These are phyloP conservation scores for Catostylus mosaicus DNA, from an alignment of 30 jellyfish, hydroid and myxozoan genomes.

Conservation along the genomic window DNA sequence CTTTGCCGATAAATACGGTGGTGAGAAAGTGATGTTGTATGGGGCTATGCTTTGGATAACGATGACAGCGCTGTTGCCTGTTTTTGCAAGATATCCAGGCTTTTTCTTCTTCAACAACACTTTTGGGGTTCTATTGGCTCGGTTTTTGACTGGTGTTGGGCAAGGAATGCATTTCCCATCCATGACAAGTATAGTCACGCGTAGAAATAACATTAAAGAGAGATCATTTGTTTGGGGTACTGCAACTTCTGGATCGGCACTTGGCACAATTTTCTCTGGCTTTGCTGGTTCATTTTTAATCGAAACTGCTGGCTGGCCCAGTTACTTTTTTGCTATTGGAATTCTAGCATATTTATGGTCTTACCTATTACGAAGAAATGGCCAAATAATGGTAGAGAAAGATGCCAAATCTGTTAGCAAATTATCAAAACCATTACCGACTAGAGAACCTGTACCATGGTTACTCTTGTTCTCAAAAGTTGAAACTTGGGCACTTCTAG, in stretches of 20 bases:
- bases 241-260: constrained; percentile 93
- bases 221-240: constrained; percentile 86
- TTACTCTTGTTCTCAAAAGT: constrained; percentile 55
- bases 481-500: constrained; percentile 91
- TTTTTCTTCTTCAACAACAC: constrained; percentile 72
- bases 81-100: constrained; percentile 77
- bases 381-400: neutral
- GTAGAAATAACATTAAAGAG: constrained; percentile 80
- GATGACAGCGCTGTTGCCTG: constrained; percentile 77
- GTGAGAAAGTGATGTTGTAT: constrained; percentile 86
- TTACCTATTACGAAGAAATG: constrained; percentile 37
- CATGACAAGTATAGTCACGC: constrained; percentile 71
- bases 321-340: constrained; percentile 84
- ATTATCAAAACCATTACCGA: constrained; percentile 10
- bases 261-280: constrained; percentile 93
- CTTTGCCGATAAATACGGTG: constrained; percentile 95
- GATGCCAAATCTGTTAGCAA: constrained; percentile 18
- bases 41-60: constrained; percentile 80
- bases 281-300: constrained; percentile 91
- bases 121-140: constrained; percentile 74
- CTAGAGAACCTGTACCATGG: constrained; percentile 89
- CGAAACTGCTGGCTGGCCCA: constrained; percentile 90
- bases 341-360: constrained; percentile 73
- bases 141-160: constrained; percentile 98
- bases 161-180: constrained; percentile 99